Percentiles rank a stretch among this genome's conserved stretches.
phyloP scores from a whole-genome alignment of 1,140 invertebrate genomes.

The Rhopalosiphum padi region DNA sequence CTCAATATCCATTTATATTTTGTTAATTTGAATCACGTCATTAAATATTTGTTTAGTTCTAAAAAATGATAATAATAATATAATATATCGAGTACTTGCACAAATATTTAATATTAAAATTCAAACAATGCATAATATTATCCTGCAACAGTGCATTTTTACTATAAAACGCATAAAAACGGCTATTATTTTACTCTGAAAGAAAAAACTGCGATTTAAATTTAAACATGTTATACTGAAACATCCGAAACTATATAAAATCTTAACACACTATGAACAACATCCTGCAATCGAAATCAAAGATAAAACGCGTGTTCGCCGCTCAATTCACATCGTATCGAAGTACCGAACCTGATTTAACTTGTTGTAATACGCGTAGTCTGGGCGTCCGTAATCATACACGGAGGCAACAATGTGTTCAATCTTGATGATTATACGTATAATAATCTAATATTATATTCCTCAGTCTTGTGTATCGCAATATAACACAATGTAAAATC shows the following conservation, averaged over 20 bases:
- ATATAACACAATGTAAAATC: background rate
- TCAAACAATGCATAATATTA: background rate
- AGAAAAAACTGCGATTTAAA: background rate
- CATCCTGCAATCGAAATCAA: background rate
- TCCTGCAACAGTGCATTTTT: background rate
- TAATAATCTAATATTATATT: background rate
- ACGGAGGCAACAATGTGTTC: background rate
- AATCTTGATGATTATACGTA: background rate
- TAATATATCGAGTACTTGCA: background rate
- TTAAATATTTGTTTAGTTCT: background rate
- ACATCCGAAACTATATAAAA: background rate
- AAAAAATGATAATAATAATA: background rate
- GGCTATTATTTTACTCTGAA: background rate
- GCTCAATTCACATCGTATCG: background rate
- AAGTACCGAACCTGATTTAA: background rate
- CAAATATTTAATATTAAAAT: background rate
- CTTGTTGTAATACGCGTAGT: background rate
- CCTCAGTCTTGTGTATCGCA: background rate
- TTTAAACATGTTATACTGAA: background rate
- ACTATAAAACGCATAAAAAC: background rate
- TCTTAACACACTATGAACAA: background rate
- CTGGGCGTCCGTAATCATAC: background rate
- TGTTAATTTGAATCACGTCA: background rate
- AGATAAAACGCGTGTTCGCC: background rate
- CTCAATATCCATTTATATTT: background rate